Evolutionary conservation across 2,888 invertebrate species (phyloP), one percentile per base, ranked within the genome.

Genomic region (Willowsia nigromaculata): DNA sequence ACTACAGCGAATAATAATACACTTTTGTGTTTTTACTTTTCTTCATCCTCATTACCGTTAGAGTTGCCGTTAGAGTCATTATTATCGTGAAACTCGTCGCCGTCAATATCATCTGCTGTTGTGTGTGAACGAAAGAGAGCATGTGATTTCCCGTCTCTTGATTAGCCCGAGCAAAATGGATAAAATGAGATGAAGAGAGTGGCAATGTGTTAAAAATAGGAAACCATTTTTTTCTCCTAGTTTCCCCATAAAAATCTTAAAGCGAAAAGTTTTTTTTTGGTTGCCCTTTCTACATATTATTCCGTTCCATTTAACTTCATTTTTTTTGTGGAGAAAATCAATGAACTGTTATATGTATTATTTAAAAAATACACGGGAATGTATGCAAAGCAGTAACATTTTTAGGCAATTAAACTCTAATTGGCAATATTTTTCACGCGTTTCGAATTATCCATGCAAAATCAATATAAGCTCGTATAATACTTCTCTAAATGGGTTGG

Each of bases 21-120:
- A 15, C 68, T 15, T 33, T 43, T 43, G 43, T 43, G 43, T 27
- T 68, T 22, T 71, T 71, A 71, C 71, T 71, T 71, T 71, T 71
- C 37, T 25, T 11, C 43, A 27, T 9, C 68, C 11, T 37, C 71
- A 71, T 71, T n/a, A 43, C 18, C 43, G 18, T 71, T 13, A 71
- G 3, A 13, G 33, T 62, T n/a, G 11, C 27, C 25, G 15, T 50
- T 50, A 11, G 11, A 40, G 18, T 30, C 30, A 5, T 25, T 33
- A 33, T 30, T n/a, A 33, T 30, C 33, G 30, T 68, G 7, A 68
- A 22, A 18, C n/a, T 56, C 50, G 7, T 56, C 15, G 30, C 30
- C 68, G 4, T 47, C 27, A 22, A 47, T 27, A 15, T 50, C 30
- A 47, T 76, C 22, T 5, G 25, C 50, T 76, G 53, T 9, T 76